Base-by-base conservation (phyloP, 1,140 invertebrate species). In the Drosophila tsacasi region DNA sequence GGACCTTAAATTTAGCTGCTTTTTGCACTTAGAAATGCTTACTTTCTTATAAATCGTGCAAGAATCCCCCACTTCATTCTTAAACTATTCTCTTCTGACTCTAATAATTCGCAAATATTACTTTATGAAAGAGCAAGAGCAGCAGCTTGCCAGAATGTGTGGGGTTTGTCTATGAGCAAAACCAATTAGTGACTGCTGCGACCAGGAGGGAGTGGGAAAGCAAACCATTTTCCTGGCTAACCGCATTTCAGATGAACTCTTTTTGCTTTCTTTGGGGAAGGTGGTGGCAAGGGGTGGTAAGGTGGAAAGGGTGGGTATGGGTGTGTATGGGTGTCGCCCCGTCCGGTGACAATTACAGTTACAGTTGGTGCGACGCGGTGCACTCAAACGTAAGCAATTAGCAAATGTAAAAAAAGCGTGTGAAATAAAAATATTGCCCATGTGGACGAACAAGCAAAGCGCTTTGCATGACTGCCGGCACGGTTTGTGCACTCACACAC, bases 331-430 rank as follows among this genome's bases (percentile, higher is more conserved):
- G 52, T 35, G 52, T 54, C 17, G 0, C 32, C 15, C 35, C 35
- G 35, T 57, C 54, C 54, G 54, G 54, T 57, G 54, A 57, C 54
- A 57, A 57, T 59, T 59, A 59, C 57, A 59, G 57, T 61, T 47
- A 30, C 58, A 61, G 39, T 61, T 47, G 23, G 40, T 49, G 42
- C 37, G 27, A 30, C 25, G 58, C 42, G 15, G 58, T 61, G 58
- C 40, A 61, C 58, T 47, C 58, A 65, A 60, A 61, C 40, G 81
- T 78, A 85, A 85, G 77, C 79, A 85, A 81, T 85, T 85, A 85
- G 78, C 78, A 81, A 85, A 85, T 81, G 83, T 79, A 86, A 79
- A 82, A 72, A 78, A 67, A 82, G 69, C 79, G 75, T 85, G 75
- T 74, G 69, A 82, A 85, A 72, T 72, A 86, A 86, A 57, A 57